Conservation (phyloP, 2,113 vertebrate species). For the Tonatia bakeri region DNA sequence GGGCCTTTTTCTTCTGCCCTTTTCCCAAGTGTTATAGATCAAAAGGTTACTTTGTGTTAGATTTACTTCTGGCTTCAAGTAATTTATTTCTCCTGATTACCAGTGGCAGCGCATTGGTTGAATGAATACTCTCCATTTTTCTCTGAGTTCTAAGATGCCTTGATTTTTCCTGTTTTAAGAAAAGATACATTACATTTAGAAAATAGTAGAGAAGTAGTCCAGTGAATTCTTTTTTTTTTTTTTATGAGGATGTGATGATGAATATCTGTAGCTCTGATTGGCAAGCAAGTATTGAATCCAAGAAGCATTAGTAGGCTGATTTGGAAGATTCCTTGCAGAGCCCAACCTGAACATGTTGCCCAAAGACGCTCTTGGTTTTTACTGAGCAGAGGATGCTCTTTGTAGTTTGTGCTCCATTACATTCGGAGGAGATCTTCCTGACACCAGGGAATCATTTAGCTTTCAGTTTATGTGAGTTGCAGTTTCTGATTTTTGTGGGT, state of each 20-base stretch:
- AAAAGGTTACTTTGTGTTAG: slow-evolving; percentile 48
- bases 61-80: slow-evolving; percentile 37
- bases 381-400: neutral
- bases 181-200: neutral
- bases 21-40: slow-evolving; percentile 6
- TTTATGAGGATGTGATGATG: neutral
- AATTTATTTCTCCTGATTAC: slow-evolving; percentile 40
- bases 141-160: neutral
- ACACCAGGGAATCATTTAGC: neutral
- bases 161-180: neutral
- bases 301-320: neutral
- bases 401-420: slow-evolving; percentile 18
- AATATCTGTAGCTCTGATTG: neutral
- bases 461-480: neutral
- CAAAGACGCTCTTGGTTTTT: neutral
- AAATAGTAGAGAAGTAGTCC: slow-evolving; percentile 23
- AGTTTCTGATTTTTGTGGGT: neutral
- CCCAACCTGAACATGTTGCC: neutral
- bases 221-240: neutral
- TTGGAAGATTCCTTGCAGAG: neutral
- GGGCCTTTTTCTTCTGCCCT: neutral
- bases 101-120: neutral
- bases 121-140: neutral
- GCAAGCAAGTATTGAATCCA: neutral
- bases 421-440: neutral